Evolutionary conservation across 2,113 vertebrate species (phyloP).

Genomic region (Cettia cetti): DNA sequence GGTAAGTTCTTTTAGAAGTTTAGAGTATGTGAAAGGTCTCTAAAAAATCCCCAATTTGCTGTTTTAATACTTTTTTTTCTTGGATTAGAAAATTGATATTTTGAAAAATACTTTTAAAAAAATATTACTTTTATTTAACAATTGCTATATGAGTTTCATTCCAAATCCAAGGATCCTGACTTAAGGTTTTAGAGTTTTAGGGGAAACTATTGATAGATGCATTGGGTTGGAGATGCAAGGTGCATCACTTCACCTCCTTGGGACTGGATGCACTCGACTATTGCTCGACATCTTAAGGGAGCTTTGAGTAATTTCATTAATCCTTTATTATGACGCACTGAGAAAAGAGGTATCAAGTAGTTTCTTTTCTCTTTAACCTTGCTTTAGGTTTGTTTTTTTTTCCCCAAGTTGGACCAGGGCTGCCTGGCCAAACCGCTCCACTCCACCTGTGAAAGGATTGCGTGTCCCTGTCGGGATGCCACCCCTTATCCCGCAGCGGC

Average conservation of each 20-base stretch:
- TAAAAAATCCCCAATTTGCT: rapidly evolving
- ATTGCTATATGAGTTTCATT: background rate
- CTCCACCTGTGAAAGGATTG: rapidly evolving
- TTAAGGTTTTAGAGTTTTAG: background rate
- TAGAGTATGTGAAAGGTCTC: background rate
- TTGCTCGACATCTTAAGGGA: rapidly evolving
- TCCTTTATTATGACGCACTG: background rate
- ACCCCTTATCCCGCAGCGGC: rapidly evolving
- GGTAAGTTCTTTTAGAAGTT: background rate
- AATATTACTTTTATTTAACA: background rate
- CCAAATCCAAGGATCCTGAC: background rate
- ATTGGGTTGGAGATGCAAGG: background rate
- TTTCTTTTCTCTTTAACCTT: background rate
- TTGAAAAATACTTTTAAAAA: background rate
- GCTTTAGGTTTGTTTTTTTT: background rate
- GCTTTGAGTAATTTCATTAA: background rate
- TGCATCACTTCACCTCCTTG: background rate
- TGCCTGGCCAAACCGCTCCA: background rate
- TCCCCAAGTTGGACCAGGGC: too few species aligned
- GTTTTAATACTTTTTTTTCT: background rate
- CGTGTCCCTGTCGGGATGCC: too few species aligned
- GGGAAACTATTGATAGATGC: background rate
- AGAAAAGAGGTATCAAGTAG: background rate
- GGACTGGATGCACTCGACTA: background rate
- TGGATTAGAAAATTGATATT: background rate